Evolutionary conservation across 2,797 vertebrate genomes (phyloP), one percentile per base, ranked within the genome.

Genomic region (Brotula barbata): DNA sequence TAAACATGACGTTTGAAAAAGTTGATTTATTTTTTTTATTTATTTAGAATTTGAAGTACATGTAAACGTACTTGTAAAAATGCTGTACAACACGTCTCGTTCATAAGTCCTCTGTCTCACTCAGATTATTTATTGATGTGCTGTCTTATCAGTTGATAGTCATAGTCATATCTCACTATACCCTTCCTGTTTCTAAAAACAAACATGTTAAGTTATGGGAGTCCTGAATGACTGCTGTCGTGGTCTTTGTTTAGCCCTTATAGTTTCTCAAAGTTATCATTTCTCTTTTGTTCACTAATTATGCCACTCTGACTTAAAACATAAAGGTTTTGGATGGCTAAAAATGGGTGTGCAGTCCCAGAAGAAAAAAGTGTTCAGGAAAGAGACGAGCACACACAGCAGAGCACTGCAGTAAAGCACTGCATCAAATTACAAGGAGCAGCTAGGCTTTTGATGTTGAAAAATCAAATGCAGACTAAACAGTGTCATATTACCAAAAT

Each of bases 341-440:
- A 33, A 56, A 33, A 8, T 22, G 19, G 33, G 5, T 63, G 23
- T 28, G 60, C 34, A 2, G 12, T 19, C 14, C 6, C 25, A 48
- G 59, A 5, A 33, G 23, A 59, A 16, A 34, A 11, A n/a, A 14
- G 43, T 15, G n/a, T 23, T 20, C 19, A 19, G 13, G 22, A 16
- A 20, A 34, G 31, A 15, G 15, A 16, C 7, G 19, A 22, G 19
- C 11, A 12, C 16, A 17, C 39, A 40, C 19, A 37, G 40, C 12
- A 42, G 17, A 20, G 17, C 40, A 42, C 10, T 51, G 45, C n/a
- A 37, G 33, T 34, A 45, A 14, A 1, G 0, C 21, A 12, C 34
- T 0, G 55, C 36, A 16, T 69, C 64, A 45, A 12, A 40, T 59
- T 52, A 54, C 71, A 64, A 42, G 44, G 36, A 47, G 28, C 66